phyloP scores from a whole-genome alignment of 2,888 invertebrate genomes.

The Drosophila helvetica region DNA sequence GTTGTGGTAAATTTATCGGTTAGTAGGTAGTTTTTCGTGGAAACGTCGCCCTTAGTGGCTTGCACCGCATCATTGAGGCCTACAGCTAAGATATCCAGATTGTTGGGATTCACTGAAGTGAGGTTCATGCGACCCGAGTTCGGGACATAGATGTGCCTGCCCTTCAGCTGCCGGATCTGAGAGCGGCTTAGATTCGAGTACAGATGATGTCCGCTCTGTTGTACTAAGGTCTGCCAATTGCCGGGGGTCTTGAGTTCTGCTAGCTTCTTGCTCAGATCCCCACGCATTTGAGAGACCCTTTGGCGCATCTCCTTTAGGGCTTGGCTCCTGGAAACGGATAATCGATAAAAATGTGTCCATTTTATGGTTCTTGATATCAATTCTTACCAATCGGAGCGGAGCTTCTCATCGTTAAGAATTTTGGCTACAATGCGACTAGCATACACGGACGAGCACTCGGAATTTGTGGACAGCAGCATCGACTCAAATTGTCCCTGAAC shows the following conservation, averaged over 20 bases:
- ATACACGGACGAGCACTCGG: constrained; percentile 16
- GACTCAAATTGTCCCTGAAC: constrained; percentile 43
- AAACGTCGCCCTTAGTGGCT: background rate
- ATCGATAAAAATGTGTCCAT: background rate
- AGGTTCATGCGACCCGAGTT: constrained; percentile 53
- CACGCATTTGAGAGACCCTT: constrained; percentile 33
- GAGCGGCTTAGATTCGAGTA: constrained; percentile 26
- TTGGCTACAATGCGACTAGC: constrained; percentile 50
- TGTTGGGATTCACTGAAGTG: constrained; percentile 22
- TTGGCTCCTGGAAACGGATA: constrained; percentile 15
- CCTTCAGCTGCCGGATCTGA: constrained; percentile 36
- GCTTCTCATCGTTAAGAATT: constrained; percentile 26
- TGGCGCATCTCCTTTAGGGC: constrained; percentile 37
- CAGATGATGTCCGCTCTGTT: constrained; percentile 40
- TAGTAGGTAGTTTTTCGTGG: background rate
- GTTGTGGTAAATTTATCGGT: background rate
- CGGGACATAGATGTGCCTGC: constrained; percentile 49
- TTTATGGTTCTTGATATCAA: background rate
- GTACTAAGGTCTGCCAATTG: constrained; percentile 41
- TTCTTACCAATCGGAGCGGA: constrained; percentile 49
- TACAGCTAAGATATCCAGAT: constrained; percentile 44
- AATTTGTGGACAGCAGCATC: constrained; percentile 22
- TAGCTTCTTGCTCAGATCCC: constrained; percentile 31
- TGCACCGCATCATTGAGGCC: constrained; percentile 46
- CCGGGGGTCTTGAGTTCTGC: constrained; percentile 43